A percentile compares a stretch with the other conserved stretches of the same genome.
Evolutionary conservation across 2,797 vertebrate genomes (phyloP).

Genomic region (Echeneis naucrates): DNA sequence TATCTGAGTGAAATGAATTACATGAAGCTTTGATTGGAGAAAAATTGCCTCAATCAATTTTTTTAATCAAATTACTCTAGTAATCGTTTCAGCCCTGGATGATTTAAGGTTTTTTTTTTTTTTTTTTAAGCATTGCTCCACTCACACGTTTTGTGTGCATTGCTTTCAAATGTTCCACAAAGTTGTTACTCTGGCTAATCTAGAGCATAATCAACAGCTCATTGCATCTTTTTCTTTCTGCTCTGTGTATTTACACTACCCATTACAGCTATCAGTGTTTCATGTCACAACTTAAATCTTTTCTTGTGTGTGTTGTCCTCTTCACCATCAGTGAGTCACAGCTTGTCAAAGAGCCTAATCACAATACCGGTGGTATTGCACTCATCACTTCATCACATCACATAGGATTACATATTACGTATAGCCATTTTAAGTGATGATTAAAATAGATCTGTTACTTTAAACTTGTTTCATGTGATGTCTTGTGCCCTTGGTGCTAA

Average conservation of each 20-base stretch:
- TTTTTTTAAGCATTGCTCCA: not conserved
- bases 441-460: slow-evolving; percentile 8
- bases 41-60: too few species aligned
- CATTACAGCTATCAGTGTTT: not conserved
- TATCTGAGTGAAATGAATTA: too few species aligned
- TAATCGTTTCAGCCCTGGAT: too few species aligned
- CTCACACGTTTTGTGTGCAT: slow-evolving; percentile 12
- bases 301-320: not conserved
- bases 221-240: slow-evolving; percentile 22
- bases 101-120: too few species aligned
- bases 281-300: not conserved
- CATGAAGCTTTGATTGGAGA: too few species aligned
- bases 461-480: not conserved
- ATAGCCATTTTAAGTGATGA: not conserved
- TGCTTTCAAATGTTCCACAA: slow-evolving; percentile 4
- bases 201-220: slow-evolving; percentile 20
- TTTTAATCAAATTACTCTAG: too few species aligned
- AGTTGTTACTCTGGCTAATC: not conserved
- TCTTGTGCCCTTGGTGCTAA: slow-evolving; percentile 59
- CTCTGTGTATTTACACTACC: not conserved
- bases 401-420: too few species aligned
- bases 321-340: not conserved
- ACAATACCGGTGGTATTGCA: not conserved
- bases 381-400: not conserved
- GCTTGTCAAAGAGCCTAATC: not conserved